Percentiles rank a stretch among this genome's conserved stretches.
These are phyloP conservation scores for Microcebus jonahi DNA, from an alignment of 2,113 vertebrate species.

Conservation along the genomic window DNA sequence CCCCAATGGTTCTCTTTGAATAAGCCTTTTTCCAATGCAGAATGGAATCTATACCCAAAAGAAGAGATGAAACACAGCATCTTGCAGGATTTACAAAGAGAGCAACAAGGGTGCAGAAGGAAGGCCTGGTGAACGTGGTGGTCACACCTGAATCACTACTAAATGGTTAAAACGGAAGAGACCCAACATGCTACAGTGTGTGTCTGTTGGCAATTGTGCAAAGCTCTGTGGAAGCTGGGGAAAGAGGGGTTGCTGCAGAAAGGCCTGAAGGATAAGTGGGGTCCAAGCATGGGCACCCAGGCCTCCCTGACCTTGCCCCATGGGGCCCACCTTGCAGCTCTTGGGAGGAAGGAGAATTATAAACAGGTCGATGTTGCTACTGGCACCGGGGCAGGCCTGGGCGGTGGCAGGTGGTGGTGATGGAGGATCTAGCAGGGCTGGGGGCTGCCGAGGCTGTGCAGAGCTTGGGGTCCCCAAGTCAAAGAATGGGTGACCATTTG, in stretches of 20 bases:
- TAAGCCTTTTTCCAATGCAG: not conserved
- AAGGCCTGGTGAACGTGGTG: rapidly evolving
- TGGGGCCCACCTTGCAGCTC: not conserved
- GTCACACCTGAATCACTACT: not conserved
- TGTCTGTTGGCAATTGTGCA: rapidly evolving
- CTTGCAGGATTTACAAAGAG: not conserved
- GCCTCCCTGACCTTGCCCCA: not conserved
- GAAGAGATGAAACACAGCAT: not conserved
- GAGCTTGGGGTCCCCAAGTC: rapidly evolving
- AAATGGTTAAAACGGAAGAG: not conserved
- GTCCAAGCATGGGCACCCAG: rapidly evolving
- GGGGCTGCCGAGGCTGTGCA: rapidly evolving
- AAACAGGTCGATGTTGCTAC: rapidly evolving
- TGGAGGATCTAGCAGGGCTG: no score
- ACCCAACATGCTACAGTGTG: rapidly evolving
- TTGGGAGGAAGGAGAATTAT: not conserved
- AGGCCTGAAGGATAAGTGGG: not conserved
- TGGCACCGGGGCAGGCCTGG: not conserved
- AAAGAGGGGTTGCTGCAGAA: rapidly evolving
- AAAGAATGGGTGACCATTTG: rapidly evolving
- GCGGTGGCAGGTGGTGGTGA: not conserved
- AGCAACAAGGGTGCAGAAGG: not conserved
- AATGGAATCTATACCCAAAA: not conserved
- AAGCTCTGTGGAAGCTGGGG: not conserved
- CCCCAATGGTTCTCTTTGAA: not conserved